Evolutionary conservation across 1,140 invertebrate genomes (phyloP).

Genomic region (Drosophila busckii): DNA sequence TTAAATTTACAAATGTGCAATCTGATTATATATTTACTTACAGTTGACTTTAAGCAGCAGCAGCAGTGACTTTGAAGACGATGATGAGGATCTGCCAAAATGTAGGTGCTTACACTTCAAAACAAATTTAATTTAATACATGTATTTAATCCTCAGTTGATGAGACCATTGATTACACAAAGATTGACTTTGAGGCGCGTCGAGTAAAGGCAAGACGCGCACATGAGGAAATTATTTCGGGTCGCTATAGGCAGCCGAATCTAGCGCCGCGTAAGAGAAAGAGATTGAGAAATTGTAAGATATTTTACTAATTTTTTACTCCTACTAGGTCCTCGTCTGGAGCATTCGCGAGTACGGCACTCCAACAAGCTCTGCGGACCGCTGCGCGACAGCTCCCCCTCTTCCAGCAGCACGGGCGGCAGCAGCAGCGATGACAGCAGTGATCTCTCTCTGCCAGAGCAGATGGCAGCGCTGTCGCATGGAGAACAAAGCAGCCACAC

Average conservation of each 20-base stretch:
- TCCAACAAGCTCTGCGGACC: conserved; percentile 30
- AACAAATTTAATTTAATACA: not conserved
- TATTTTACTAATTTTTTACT: not conserved
- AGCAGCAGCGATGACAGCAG: conserved; percentile 62
- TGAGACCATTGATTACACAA: conserved; percentile 71
- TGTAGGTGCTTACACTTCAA: conserved; percentile 35
- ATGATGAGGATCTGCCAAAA: conserved; percentile 68
- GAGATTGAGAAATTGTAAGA: not conserved
- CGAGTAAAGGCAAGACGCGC: conserved; percentile 72
- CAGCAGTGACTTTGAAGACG: conserved; percentile 71
- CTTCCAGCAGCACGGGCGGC: conserved; percentile 46
- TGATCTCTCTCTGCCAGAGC: conserved; percentile 52
- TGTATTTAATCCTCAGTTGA: conserved; percentile 45
- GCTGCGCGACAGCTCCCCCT: conserved; percentile 47
- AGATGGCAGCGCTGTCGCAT: conserved; percentile 41
- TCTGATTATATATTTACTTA: conserved; percentile 12
- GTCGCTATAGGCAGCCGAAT: conserved; percentile 75
- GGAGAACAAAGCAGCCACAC: conserved; percentile 68
- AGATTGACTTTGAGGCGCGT: conserved; percentile 75
- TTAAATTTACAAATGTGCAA: not conserved
- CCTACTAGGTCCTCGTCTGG: conserved; percentile 50
- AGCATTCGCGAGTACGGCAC: conserved; percentile 40
- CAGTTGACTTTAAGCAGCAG: conserved; percentile 71
- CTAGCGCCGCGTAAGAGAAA: conserved; percentile 58
- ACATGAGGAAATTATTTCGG: conserved; percentile 77